Evolutionary conservation across 2,113 vertebrate species (phyloP).

Genomic region (Colossoma macropomum): DNA sequence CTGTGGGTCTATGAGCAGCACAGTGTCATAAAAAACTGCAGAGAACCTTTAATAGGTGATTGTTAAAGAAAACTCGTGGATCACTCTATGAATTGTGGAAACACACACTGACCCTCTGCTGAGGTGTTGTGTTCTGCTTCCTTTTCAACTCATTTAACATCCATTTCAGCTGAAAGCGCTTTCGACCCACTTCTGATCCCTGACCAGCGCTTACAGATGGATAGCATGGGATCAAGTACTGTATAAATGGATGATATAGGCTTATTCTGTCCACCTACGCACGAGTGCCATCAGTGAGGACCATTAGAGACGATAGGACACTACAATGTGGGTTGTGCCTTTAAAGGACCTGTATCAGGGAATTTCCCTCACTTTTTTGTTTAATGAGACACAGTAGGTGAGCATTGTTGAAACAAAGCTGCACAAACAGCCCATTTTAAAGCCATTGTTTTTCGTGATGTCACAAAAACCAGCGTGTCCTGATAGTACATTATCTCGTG

Average conservation of each 20-base stretch:
- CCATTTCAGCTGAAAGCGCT: constrained; percentile 1
- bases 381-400: too few relatives aligned
- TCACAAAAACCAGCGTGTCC: too few relatives aligned
- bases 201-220: constrained; percentile 7
- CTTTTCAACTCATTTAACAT: constrained; percentile 21
- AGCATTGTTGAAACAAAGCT: too few relatives aligned
- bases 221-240: background rate
- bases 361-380: too few relatives aligned
- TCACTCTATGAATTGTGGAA: background rate
- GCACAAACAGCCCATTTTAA: too few relatives aligned
- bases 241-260: constrained; percentile 4
- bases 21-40: too few relatives aligned
- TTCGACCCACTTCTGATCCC: constrained; percentile 20
- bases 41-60: too few relatives aligned
- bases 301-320: constrained; percentile 66
- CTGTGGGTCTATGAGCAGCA: too few relatives aligned
- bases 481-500: constrained; percentile 14
- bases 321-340: constrained; percentile 55
- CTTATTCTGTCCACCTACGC: background rate
- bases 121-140: background rate
- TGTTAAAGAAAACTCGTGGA: too few relatives aligned
- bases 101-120: constrained; percentile 39
- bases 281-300: constrained; percentile 23
- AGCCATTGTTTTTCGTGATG: too few relatives aligned
- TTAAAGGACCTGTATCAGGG: background rate